These are phyloP conservation scores for Patella vulgata DNA, from an alignment of 1,140 invertebrate species.

Conservation along the genomic window DNA sequence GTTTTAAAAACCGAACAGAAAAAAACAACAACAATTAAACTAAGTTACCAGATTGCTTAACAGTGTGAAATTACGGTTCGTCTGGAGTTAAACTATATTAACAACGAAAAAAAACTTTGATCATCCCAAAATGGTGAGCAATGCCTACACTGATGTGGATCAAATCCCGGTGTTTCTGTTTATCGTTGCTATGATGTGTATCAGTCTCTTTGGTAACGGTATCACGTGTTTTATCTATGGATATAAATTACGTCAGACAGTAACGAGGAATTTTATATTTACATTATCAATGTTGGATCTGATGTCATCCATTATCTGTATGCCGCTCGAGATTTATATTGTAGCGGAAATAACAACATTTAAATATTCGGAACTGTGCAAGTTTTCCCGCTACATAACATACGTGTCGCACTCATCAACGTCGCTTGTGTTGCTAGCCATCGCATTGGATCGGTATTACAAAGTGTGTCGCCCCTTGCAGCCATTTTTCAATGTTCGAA, in stretches of 20 bases:
- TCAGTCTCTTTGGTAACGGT: slow-evolving; percentile 47
- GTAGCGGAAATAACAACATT: slow-evolving; percentile 40
- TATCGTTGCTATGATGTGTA: slow-evolving; percentile 34
- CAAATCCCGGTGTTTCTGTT: slow-evolving; percentile 38
- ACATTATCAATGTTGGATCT: slow-evolving; percentile 49
- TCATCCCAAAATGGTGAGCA: too few species aligned
- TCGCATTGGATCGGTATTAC: slow-evolving; percentile 51
- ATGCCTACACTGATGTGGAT: too few species aligned
- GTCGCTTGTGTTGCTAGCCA: slow-evolving; percentile 44
- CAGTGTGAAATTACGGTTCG: too few species aligned
- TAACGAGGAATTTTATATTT: slow-evolving; percentile 52
- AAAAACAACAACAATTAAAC: too few species aligned
- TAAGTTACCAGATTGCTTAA: too few species aligned
- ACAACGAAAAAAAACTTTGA: too few species aligned
- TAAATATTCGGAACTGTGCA: slow-evolving; percentile 46
- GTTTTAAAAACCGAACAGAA: too few species aligned
- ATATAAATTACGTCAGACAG: slow-evolving; percentile 39
- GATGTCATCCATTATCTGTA: slow-evolving; percentile 42
- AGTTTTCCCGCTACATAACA: slow-evolving; percentile 42
- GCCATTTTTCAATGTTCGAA: slow-evolving; percentile 28
- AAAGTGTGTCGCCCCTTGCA: slow-evolving; percentile 48
- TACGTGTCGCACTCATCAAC: slow-evolving; percentile 43
- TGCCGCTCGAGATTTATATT: slow-evolving; percentile 50
- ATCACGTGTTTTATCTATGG: slow-evolving; percentile 47
- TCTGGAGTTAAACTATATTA: too few species aligned